phyloP scores from a whole-genome alignment of 35 echinoderm and acorn worm species.

The Apostichopus parvimensis region DNA sequence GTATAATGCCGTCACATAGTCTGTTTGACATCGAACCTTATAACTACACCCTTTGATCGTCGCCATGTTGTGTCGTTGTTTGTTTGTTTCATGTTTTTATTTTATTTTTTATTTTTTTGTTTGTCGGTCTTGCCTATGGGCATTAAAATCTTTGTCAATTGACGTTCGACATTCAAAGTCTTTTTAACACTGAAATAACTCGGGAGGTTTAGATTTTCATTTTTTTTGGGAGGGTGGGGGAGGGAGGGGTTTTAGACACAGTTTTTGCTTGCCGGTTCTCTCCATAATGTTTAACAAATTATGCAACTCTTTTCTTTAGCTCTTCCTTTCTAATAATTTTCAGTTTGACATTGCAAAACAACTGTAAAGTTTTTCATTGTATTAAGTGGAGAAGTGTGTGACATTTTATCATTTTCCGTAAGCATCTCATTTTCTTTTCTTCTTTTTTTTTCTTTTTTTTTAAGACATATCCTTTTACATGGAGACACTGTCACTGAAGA shows the following conservation, averaged over 20 bases:
- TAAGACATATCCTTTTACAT: not conserved
- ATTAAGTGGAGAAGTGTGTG: conserved; percentile 59
- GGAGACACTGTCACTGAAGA: not conserved
- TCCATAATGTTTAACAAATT: not conserved
- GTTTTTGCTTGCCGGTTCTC: conserved; percentile 25
- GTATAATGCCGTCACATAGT: conserved; percentile 21
- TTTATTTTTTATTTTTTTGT: too few relatives aligned
- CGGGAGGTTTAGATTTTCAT: not conserved
- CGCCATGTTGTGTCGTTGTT: too few relatives aligned
- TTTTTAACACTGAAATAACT: too few relatives aligned
- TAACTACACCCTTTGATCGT: not conserved
- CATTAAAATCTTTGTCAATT: too few relatives aligned
- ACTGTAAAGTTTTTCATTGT: conserved; percentile 60
- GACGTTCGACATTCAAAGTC: too few relatives aligned
- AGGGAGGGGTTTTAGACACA: not conserved
- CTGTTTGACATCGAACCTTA: not conserved
- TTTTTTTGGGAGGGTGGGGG: too few relatives aligned
- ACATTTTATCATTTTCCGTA: conserved; percentile 60
- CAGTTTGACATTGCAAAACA: not conserved
- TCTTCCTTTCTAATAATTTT: conserved; percentile 23
- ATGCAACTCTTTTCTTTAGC: conserved; percentile 17
- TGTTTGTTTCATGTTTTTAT: too few relatives aligned
- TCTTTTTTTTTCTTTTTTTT: not conserved
- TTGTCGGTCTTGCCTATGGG: too few relatives aligned
- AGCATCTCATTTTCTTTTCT: not conserved